Evolutionary conservation across 2,113 vertebrate genomes (phyloP).

Genomic region (Excalfactoria chinensis): DNA sequence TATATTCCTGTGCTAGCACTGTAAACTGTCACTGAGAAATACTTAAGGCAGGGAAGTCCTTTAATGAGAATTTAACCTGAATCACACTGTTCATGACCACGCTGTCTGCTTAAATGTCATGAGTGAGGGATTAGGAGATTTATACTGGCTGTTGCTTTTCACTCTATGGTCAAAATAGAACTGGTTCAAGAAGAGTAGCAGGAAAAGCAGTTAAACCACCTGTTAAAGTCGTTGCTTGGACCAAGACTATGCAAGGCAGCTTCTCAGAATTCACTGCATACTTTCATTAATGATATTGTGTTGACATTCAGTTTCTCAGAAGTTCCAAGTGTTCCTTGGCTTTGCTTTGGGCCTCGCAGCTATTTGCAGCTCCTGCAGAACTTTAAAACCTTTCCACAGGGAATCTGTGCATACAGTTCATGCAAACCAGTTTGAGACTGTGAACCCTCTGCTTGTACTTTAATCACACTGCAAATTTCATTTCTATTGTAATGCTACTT

Average conservation of each 20-base stretch:
- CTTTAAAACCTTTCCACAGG: neutral
- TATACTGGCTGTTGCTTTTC: constrained; percentile 9
- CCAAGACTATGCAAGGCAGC: neutral
- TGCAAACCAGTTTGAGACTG: neutral
- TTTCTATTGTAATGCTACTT: neutral
- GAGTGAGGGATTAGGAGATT: constrained; percentile 17
- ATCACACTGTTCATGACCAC: fast-evolving
- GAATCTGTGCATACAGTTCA: neutral
- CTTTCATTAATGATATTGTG: constrained; percentile 48
- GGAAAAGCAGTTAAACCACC: constrained; percentile 61
- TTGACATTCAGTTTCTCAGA: constrained; percentile 52
- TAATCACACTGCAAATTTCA: neutral
- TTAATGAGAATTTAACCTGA: neutral
- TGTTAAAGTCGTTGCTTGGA: constrained; percentile 54
- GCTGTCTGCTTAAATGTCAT: neutral
- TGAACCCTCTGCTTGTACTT: neutral
- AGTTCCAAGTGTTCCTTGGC: constrained; percentile 61
- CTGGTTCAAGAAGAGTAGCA: neutral
- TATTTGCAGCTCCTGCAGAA: constrained; percentile 38
- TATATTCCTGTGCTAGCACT: neutral
- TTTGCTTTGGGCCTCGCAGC: neutral
- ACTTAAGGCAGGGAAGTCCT: constrained; percentile 4
- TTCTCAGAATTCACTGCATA: constrained; percentile 43
- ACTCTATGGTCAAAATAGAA: neutral
- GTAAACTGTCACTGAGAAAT: neutral